Base-by-base conservation (phyloP, 2,797 vertebrate genomes). In the Sebastes wilsoni region DNA sequence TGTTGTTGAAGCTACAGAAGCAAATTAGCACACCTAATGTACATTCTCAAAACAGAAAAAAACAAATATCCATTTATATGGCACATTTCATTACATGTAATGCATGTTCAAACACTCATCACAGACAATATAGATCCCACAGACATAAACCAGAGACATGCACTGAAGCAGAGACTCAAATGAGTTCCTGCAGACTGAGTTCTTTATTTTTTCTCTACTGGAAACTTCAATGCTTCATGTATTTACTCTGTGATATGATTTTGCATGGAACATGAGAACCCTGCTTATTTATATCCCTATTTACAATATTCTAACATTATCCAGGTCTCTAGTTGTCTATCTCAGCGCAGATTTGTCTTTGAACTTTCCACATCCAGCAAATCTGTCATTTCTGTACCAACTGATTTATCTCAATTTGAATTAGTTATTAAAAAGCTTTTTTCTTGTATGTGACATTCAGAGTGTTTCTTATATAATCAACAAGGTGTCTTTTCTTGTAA, bases 261-360 rank as follows among this genome's bases (percentile, higher is more conserved):
- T 46, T 18, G 0, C 16, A 46, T 0, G 16, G 16, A 46, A 46
- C 42, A 46, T 46, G 16, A 46, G 42, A 46, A 42, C 0, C 42
- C 42, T 46, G 42, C 42, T 18, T 46, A 46, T 18, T 46, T 18
- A 0, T 46, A 18, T 8, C 3, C 42, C 42, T 46, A 8, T 46
- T 46, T 46, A 8, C 42, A 18, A 46, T 46, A 46, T 46, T 46
- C 42, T 46, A 46, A 18, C 42, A 46, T 18, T 46, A 18, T 46
- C 42, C 42, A 46, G 42, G 42, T 46, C 16, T 46, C 42, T 18
- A 16, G 0, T 18, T 0, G 0, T 46, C 42, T 46, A 18, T 46
- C 42, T 62, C 61, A 64, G 61, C 22, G 32, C 2, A 30, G n/a
- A n/a, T 62, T 60, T 38, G 20, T 23, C 30, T 61, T 36, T 62